phyloP scores from a whole-genome alignment of 2,888 invertebrate genomes.

The Rhogogaster chlorosoma region DNA sequence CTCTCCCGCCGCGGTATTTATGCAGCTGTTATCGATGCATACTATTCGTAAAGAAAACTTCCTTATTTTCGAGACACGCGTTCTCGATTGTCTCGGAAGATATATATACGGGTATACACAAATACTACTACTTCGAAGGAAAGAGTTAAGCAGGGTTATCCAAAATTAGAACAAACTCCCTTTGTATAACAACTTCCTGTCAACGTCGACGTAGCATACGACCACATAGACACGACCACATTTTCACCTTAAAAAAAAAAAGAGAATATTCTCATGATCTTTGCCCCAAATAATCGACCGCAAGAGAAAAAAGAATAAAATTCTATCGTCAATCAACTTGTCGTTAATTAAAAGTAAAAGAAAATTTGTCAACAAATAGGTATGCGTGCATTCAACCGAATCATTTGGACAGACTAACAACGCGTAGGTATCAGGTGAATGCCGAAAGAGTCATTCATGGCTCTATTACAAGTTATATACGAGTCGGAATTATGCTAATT shows the following conservation, averaged over 20 bases:
- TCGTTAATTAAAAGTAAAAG: slow-evolving; percentile 4
- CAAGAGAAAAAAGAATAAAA: neutral
- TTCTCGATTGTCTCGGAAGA: slow-evolving; percentile 21
- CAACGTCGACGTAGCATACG: neutral
- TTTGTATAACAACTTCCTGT: slow-evolving; percentile 9
- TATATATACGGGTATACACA: neutral
- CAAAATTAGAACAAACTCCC: slow-evolving; percentile 12
- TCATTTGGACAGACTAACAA: neutral
- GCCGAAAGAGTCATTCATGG: slow-evolving; percentile 17
- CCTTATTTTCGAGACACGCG: slow-evolving; percentile 6
- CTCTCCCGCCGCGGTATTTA: neutral
- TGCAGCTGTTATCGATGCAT: slow-evolving; percentile 37
- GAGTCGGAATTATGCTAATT: slow-evolving; percentile 44
- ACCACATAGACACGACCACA: neutral
- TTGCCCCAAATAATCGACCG: neutral
- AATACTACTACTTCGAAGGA: neutral
- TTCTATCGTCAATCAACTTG: neutral
- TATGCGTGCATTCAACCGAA: neutral
- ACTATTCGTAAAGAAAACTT: slow-evolving; percentile 26
- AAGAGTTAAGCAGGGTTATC: neutral
- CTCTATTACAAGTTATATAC: slow-evolving; percentile 32
- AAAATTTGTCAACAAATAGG: slow-evolving; percentile 19
- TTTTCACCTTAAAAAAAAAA: neutral
- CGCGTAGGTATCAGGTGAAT: slow-evolving; percentile 39
- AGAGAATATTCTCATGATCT: neutral